phyloP scores from a whole-genome alignment of 2,797 vertebrate genomes.

The Pelochelys cantorii region DNA sequence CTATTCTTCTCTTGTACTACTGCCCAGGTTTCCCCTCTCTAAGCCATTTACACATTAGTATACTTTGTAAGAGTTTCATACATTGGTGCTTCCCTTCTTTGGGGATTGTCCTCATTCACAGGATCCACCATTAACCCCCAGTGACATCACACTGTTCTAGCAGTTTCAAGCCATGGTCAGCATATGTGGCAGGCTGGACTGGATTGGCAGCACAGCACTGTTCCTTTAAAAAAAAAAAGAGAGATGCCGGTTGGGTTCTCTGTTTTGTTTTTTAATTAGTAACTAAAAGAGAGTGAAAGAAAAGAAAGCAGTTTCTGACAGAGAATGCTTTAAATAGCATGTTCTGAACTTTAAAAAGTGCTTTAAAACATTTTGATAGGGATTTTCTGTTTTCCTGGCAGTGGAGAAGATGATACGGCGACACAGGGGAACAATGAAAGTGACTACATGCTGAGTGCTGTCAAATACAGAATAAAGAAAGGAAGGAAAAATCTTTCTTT shows the following conservation, averaged over 20 bases:
- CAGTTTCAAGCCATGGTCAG: neutral
- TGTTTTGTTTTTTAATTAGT: neutral
- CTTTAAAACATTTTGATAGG: neutral
- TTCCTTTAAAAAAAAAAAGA: neutral
- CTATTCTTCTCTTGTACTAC: neutral
- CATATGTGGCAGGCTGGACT: neutral
- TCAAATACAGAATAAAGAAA: fast-evolving
- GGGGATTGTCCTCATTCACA: too few relatives aligned
- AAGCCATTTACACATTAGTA: neutral
- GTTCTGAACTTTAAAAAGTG: neutral
- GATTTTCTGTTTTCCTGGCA: neutral
- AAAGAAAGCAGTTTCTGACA: neutral
- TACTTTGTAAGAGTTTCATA: neutral
- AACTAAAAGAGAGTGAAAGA: neutral
- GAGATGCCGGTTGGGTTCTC: fast-evolving
- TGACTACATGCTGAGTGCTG: fast-evolving
- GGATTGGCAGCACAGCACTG: neutral
- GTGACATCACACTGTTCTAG: neutral
- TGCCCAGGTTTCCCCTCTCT: neutral
- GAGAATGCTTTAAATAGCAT: neutral
- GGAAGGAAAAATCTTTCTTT: too few relatives aligned
- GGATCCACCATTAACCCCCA: neutral
- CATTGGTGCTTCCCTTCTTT: neutral
- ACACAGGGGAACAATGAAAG: neutral
- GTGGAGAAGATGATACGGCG: neutral